phyloP scores from a whole-genome alignment of 2,113 vertebrate genomes.

The Trogon surrucura region DNA sequence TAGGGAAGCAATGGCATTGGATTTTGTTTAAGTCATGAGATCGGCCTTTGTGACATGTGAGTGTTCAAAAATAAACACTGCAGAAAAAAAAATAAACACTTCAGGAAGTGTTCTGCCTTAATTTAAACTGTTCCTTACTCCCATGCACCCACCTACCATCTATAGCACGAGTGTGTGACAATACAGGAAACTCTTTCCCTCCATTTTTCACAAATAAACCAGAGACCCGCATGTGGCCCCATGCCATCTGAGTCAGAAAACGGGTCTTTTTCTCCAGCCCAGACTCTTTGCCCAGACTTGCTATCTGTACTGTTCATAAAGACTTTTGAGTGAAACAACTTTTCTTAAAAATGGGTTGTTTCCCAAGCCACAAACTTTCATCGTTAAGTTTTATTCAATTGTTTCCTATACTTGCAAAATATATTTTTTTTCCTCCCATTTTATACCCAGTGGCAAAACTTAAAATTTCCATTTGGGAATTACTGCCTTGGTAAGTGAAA shows the following conservation, averaged over 20 bases:
- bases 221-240: neutral
- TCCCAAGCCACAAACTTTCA: neutral
- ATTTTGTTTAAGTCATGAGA: slow-evolving; percentile 29
- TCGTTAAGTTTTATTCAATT: neutral
- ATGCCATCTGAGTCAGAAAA: neutral
- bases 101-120: neutral
- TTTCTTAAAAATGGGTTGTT: neutral
- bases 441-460: neutral
- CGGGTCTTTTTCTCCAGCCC: neutral
- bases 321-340: neutral
- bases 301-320: neutral
- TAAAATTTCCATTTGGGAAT: neutral
- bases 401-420: neutral
- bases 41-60: neutral
- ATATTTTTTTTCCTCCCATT: neutral
- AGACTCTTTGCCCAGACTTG: neutral
- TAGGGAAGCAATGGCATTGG: neutral
- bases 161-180: neutral
- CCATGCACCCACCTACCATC: slow-evolving; percentile 3
- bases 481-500: neutral
- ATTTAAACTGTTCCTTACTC: slow-evolving; percentile 37
- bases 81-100: slow-evolving; percentile 34
- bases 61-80: slow-evolving; percentile 48
- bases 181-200: neutral
- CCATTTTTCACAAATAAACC: slow-evolving; percentile 6